Evolutionary conservation across 2,888 invertebrate species (phyloP).

Genomic region (Amphipoea oculea): DNA sequence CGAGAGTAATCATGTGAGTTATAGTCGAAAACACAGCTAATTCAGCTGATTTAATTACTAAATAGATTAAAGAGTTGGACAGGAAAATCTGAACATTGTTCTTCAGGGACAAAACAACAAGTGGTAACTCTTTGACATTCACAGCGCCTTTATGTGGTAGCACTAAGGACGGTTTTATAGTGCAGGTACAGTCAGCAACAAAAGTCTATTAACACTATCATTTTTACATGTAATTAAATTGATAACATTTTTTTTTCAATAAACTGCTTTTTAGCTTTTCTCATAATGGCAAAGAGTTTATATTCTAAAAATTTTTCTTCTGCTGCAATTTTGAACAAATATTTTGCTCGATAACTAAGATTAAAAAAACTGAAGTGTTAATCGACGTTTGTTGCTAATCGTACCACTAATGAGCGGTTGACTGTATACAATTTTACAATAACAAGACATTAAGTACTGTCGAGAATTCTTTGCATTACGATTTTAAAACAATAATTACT

Average conservation of each 20-base stretch:
- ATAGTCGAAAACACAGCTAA: neutral
- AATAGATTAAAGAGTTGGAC: neutral
- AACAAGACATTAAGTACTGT: neutral
- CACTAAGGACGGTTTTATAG: too few species aligned
- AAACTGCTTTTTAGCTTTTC: too few species aligned
- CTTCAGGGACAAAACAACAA: neutral
- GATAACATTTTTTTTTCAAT: too few species aligned
- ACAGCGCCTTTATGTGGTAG: neutral
- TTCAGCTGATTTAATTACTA: slow-evolving; percentile 1
- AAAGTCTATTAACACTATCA: too few species aligned
- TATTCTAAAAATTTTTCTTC: too few species aligned
- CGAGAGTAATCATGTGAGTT: neutral
- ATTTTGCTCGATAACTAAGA: too few species aligned
- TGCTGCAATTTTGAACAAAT: too few species aligned
- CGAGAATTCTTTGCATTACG: neutral
- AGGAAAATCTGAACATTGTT: neutral
- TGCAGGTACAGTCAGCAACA: neutral
- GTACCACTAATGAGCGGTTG: neutral
- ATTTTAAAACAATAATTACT: neutral
- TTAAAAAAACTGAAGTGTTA: too few species aligned
- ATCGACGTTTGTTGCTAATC: too few species aligned
- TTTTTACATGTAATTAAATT: too few species aligned
- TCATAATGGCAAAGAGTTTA: too few species aligned
- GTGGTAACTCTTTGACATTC: neutral
- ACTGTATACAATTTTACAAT: neutral